Percentiles rank a stretch among this genome's conserved stretches.
phyloP scores from a whole-genome alignment of 2,888 invertebrate species.

The Tetanocera ferruginea region DNA sequence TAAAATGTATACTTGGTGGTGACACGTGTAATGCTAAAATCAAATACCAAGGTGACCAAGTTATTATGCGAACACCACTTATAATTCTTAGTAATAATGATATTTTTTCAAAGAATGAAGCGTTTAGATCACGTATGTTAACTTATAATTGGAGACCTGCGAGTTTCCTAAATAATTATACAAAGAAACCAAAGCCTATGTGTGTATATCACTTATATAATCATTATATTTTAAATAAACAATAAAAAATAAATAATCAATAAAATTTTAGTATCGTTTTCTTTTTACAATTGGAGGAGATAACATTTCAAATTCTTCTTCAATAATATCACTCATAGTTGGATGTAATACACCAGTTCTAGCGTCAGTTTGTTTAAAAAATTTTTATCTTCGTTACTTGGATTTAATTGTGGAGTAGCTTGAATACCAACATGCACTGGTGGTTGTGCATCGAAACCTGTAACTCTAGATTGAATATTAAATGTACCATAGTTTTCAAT shows the following conservation, averaged over 20 bases:
- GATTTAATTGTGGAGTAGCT: not conserved
- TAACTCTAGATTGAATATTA: not conserved
- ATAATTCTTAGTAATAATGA: slow-evolving; percentile 16
- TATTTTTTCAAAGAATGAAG: slow-evolving; percentile 11
- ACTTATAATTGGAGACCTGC: slow-evolving; percentile 3
- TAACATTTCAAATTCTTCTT: not conserved
- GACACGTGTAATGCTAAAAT: not conserved
- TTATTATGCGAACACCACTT: slow-evolving; percentile 14
- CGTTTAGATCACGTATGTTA: not conserved
- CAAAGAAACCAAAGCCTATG: not conserved
- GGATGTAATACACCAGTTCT: not conserved
- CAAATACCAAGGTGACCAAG: slow-evolving; percentile 11
- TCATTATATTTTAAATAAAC: not conserved
- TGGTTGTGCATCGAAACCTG: not conserved
- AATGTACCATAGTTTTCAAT: not conserved
- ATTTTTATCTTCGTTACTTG: not conserved
- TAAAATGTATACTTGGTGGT: not conserved
- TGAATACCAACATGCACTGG: not conserved
- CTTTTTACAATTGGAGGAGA: not conserved
- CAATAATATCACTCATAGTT: not conserved
- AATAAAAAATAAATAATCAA: not conserved
- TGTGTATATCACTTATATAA: not conserved
- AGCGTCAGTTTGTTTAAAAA: not conserved
- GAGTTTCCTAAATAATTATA: not conserved
- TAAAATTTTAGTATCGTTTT: not conserved